A percentile compares a stretch with the other conserved stretches of the same genome.
phyloP scores from a whole-genome alignment of 2,888 invertebrate genomes.

The Polydrusus tereticollis region DNA sequence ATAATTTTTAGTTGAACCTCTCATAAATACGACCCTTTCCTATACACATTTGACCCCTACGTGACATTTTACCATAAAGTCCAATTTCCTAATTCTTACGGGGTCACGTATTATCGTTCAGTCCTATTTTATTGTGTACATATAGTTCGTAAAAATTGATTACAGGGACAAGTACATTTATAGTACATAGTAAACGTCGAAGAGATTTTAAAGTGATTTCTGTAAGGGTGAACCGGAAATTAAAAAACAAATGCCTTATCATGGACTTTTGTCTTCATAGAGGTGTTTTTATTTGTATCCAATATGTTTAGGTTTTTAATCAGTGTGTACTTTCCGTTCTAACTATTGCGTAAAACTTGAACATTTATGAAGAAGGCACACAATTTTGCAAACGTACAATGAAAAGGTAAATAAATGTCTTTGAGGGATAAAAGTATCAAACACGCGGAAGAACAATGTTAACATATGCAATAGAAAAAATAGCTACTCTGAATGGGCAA shows the following conservation, averaged over 20 bases:
- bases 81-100: not conserved
- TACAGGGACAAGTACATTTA: not conserved
- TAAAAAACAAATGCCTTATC: not conserved
- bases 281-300: too few species aligned
- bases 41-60: conserved; percentile 4
- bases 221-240: not conserved
- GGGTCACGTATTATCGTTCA: conserved; percentile 5
- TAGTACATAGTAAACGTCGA: not conserved
- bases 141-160: not conserved
- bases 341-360: too few species aligned
- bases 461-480: too few species aligned
- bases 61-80: not conserved
- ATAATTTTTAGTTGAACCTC: not conserved
- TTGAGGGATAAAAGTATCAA: too few species aligned
- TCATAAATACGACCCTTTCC: conserved; percentile 6
- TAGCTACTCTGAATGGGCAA: too few species aligned
- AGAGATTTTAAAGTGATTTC: not conserved
- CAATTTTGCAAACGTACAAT: too few species aligned
- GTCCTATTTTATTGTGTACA: conserved; percentile 5
- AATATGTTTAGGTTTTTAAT: too few species aligned
- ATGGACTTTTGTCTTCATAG: too few species aligned
- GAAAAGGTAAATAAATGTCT: too few species aligned
- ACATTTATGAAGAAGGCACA: too few species aligned
- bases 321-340: too few species aligned
- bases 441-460: too few species aligned